Evolutionary conservation across 2,888 invertebrate species (phyloP).

Genomic region (Amphiduros pacificus): DNA sequence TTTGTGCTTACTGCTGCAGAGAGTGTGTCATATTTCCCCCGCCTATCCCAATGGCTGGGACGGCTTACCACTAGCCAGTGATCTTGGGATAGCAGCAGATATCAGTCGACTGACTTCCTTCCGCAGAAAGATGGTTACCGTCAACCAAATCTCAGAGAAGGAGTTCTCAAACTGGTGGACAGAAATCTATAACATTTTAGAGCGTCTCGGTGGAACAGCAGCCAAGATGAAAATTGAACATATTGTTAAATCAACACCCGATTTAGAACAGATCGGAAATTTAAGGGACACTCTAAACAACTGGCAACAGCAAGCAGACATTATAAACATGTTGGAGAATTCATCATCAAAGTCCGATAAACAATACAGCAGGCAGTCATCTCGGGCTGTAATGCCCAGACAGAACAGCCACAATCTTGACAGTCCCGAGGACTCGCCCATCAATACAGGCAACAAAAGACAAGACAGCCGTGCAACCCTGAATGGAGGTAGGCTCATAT

Average conservation of each 20-base stretch:
- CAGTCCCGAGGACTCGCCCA: no score
- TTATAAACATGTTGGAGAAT: no score
- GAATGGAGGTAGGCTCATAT: no score
- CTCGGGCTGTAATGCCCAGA: no score
- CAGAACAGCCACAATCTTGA: no score
- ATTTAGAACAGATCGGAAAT: no score
- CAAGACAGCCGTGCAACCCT: no score
- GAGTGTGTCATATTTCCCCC: conserved; percentile 47
- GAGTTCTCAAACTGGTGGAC: background rate
- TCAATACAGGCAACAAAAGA: no score
- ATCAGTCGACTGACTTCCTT: conserved; percentile 38
- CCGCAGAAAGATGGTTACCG: background rate
- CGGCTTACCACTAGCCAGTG: conserved; percentile 37
- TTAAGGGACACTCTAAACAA: no score
- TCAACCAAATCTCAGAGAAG: background rate
- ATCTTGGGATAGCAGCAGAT: conserved; percentile 47
- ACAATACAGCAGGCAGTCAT: no score
- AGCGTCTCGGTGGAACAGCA: background rate
- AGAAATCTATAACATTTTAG: background rate
- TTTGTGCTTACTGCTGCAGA: conserved; percentile 42
- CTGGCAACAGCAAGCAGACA: no score
- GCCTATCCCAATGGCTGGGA: conserved; percentile 55
- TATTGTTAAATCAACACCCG: background rate
- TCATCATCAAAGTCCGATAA: no score
- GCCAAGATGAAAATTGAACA: background rate